Evolutionary conservation across 2,113 vertebrate genomes (phyloP), one percentile per base, ranked within the genome.

Genomic region (Rhagologus leucostigma): DNA sequence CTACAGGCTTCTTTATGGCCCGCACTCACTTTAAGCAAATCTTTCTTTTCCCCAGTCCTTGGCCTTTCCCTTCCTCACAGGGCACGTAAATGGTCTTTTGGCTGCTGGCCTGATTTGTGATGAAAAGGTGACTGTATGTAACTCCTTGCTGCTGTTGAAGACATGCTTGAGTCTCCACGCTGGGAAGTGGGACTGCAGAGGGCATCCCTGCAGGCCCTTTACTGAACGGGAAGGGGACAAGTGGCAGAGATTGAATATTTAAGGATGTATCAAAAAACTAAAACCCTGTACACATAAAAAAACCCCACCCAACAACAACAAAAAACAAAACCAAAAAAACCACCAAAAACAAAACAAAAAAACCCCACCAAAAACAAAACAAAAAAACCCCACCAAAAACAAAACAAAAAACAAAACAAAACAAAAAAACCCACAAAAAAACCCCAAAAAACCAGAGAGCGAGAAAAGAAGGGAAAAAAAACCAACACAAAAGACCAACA

Each of bases 81-180:
- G 17, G 16, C 55, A 84, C 3, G 1, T 55, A 41, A 20, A 7
- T 10, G 44, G 26, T 44, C n/a, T 71, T 63, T 53, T 62, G 68
- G 37, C 67, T 88, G 29, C 75, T 82, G 41, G 7, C 27, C 56
- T 87, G 49, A 11, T 14, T 21, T 42, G 55, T 32, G 68, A 63
- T 52, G 77, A 32, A 56, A 63, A 79, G 53, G 37, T 67, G 56
- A 29, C 39, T 44, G 12, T 14, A 2, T 5, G n/a, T 26, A 33
- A 46, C 29, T 8, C 1, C 23, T n/a, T 16, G 23, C 16, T 77
- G 50, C 49, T 53, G 50, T 0, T 63, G 35, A 59, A 37, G 20
- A 41, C 6, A 7, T 2, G 3, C 16, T 64, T 9, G 16, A 35
- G 65, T 5, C 49, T 41, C 16, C 29, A 23, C 0, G 0, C 17